phyloP scores from a whole-genome alignment of 1,140 invertebrate species.

The Drosophila parabipectinata region DNA sequence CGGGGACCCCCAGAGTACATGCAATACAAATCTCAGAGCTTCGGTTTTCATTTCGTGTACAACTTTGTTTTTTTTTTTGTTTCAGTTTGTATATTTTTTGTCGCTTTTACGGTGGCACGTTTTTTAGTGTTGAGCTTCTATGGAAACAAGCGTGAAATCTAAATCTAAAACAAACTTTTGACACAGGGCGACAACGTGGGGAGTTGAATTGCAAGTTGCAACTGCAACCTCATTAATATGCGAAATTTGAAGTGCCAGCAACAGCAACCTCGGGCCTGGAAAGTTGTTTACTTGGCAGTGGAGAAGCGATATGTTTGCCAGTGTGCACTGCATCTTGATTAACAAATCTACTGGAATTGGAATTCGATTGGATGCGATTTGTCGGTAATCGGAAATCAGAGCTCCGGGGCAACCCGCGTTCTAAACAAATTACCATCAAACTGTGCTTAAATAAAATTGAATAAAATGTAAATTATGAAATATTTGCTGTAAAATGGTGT shows the following conservation, averaged over 20 bases:
- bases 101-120: conserved; percentile 23
- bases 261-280: conserved; percentile 20
- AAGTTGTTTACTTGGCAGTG: conserved; percentile 59
- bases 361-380: conserved; percentile 42
- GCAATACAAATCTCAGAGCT: conserved; percentile 49
- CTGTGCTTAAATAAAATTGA: not conserved
- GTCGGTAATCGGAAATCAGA: conserved; percentile 41
- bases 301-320: conserved; percentile 16
- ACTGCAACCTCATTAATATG: conserved; percentile 47
- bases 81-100: conserved; percentile 1
- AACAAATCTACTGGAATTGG: conserved; percentile 70
- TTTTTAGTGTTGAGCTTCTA: conserved; percentile 45
- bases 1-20: conserved; percentile 2
- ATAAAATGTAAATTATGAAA: too few relatives aligned
- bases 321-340: conserved; percentile 55
- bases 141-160: conserved; percentile 68
- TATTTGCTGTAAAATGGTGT: not conserved
- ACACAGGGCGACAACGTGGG: conserved; percentile 26
- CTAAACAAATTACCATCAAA: conserved; percentile 34
- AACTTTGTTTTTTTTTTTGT: conserved; percentile 3
- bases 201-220: conserved; percentile 24
- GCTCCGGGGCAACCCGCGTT: conserved; percentile 23
- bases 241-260: conserved; percentile 42
- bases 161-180: conserved; percentile 48
- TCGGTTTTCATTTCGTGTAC: conserved; percentile 36